Evolutionary conservation across 2,113 vertebrate genomes (phyloP).

Genomic region (Falcunculus frontatus): DNA sequence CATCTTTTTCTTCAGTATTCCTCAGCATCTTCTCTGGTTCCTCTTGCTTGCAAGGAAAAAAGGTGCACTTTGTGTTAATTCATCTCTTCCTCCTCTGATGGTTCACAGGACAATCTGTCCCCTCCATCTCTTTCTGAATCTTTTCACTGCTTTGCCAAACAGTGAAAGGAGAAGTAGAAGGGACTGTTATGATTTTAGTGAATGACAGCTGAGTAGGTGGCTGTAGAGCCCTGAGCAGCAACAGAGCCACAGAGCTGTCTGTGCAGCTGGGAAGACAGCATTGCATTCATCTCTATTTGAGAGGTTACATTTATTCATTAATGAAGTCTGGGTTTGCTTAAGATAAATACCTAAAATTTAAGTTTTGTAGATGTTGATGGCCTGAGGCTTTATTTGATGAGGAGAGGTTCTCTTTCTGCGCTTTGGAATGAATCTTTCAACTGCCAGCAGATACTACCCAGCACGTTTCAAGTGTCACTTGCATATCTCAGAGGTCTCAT

Average conservation of each 20-base stretch:
- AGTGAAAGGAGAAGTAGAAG: neutral
- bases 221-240: neutral
- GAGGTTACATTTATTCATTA: neutral
- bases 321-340: neutral
- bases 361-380: neutral
- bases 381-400: neutral
- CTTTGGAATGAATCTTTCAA: neutral
- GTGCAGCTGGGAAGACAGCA: neutral
- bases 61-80: neutral
- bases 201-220: neutral
- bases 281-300: neutral
- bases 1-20: neutral
- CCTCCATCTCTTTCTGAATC: neutral
- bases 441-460: neutral
- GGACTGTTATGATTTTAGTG: neutral
- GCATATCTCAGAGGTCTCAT: neutral
- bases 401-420: neutral
- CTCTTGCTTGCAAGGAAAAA: neutral
- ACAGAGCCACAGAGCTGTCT: neutral
- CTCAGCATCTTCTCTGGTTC: neutral
- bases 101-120: neutral
- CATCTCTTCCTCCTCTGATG: neutral
- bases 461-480: neutral
- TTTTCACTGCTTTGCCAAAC: neutral
- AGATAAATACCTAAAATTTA: neutral